A percentile compares a stretch with the other conserved stretches of the same genome.
Conservation (phyloP, 92 coral and sea anemone species). For the Paramuricea clavata region DNA sequence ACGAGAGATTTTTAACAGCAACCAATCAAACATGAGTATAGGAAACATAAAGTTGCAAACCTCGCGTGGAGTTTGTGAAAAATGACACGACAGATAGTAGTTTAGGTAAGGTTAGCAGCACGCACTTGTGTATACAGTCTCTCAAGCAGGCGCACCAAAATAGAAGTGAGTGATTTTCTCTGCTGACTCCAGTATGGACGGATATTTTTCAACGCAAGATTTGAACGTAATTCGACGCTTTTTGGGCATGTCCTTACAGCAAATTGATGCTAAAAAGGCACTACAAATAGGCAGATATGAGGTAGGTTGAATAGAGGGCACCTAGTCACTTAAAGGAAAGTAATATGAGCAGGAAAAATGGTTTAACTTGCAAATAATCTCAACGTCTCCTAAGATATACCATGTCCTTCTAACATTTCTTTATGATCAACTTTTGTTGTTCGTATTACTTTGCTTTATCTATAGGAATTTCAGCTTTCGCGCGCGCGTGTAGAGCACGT, state of each 20-base stretch:
- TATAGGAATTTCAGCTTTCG: background rate
- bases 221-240: conserved; percentile 44
- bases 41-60: background rate
- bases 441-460: too few species aligned
- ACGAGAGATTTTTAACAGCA: background rate
- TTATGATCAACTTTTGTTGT: too few species aligned
- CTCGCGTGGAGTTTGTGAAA: background rate
- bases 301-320: conserved; percentile 4
- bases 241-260: conserved; percentile 42
- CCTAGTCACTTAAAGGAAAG: too few species aligned
- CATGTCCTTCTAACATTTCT: too few species aligned
- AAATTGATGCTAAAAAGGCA: conserved; percentile 31
- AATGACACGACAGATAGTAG: background rate
- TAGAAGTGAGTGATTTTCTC: background rate
- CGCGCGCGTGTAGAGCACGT: background rate
- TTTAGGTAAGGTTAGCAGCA: background rate
- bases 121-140: background rate
- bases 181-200: conserved; percentile 8
- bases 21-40: conserved; percentile 10
- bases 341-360: too few species aligned
- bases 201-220: conserved; percentile 31
- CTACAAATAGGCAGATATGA: background rate
- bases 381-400: too few species aligned
- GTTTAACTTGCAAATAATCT: background rate
- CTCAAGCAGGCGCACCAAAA: background rate